Conservation (phyloP, 2,888 invertebrate genomes). For the Willowsia nigromaculata region DNA sequence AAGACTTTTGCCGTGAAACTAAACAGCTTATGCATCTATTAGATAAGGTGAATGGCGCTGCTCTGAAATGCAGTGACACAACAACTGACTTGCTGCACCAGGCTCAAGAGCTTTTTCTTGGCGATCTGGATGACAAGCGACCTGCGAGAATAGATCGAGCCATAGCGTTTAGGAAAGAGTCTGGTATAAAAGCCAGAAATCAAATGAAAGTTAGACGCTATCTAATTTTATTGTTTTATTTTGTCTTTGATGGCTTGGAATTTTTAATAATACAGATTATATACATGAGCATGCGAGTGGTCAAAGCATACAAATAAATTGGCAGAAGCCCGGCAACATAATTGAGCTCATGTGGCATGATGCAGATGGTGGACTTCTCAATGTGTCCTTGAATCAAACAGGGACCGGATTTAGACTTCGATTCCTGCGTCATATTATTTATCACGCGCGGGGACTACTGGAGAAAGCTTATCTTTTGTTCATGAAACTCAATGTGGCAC, state of each 20-base stretch:
- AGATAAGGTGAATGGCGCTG: slow-evolving; percentile 38
- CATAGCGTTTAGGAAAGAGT: not conserved
- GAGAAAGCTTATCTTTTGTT: slow-evolving; percentile 32
- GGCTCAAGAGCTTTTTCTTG: slow-evolving; percentile 45
- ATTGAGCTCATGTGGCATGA: slow-evolving; percentile 61
- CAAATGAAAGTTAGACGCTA: too few species aligned
- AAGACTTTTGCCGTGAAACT: slow-evolving; percentile 69
- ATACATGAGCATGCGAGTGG: not conserved
- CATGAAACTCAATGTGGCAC: slow-evolving; percentile 38
- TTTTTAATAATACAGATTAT: slow-evolving; percentile 42
- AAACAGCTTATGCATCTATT: slow-evolving; percentile 43
- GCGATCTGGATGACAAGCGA: not conserved
- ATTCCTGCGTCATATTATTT: slow-evolving; percentile 66
- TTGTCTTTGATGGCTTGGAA: not conserved
- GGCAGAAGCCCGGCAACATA: slow-evolving; percentile 42
- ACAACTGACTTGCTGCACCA: slow-evolving; percentile 7
- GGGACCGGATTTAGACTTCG: slow-evolving; percentile 59
- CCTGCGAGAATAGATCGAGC: not conserved
- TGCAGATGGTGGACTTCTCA: slow-evolving; percentile 51
- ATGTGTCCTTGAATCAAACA: slow-evolving; percentile 46
- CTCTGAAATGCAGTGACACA: slow-evolving; percentile 57
- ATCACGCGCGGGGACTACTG: slow-evolving; percentile 34
- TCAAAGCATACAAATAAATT: slow-evolving; percentile 50
- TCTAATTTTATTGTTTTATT: not conserved
- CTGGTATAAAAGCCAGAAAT: slow-evolving; percentile 6